phyloP scores from a whole-genome alignment of 2,888 invertebrate genomes.

The Lasioglossum vierecki region DNA sequence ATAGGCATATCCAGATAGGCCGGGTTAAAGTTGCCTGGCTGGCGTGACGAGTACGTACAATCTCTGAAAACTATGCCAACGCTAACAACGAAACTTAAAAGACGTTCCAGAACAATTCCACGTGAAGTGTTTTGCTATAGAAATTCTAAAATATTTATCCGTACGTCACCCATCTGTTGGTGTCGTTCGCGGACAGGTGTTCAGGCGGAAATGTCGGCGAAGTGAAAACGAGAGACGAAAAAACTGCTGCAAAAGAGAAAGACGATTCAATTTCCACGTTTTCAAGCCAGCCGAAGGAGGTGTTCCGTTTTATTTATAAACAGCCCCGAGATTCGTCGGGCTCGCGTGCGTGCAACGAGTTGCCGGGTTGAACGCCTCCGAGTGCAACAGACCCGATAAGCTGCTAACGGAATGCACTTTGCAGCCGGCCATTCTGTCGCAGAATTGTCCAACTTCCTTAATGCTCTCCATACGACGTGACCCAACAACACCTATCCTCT shows the following conservation, averaged over 20 bases:
- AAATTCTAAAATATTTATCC: background rate
- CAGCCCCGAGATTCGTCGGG: constrained; percentile 44
- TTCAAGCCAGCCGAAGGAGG: constrained; percentile 70
- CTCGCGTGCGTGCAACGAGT: constrained; percentile 72
- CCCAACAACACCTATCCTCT: background rate
- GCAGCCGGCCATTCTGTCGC: constrained; percentile 48
- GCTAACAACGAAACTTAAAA: background rate
- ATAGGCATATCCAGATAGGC: no score
- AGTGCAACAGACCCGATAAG: constrained; percentile 81
- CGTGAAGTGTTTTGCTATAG: background rate
- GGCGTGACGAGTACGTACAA: background rate
- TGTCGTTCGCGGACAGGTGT: background rate
- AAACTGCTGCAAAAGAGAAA: background rate
- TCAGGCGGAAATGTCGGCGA: background rate
- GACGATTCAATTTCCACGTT: constrained; percentile 42
- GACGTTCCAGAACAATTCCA: background rate
- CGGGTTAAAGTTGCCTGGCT: constrained; percentile 32
- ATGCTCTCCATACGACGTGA: background rate
- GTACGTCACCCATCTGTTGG: background rate
- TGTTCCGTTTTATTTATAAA: constrained; percentile 73
- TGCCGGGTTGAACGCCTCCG: constrained; percentile 81
- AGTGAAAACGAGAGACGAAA: constrained; percentile 17
- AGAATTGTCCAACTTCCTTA: constrained; percentile 26
- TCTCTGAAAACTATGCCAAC: background rate
- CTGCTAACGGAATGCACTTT: constrained; percentile 77